These are phyloP conservation scores for Cephus pulcher DNA, from an alignment of 2,888 invertebrate species.

Conservation along the genomic window DNA sequence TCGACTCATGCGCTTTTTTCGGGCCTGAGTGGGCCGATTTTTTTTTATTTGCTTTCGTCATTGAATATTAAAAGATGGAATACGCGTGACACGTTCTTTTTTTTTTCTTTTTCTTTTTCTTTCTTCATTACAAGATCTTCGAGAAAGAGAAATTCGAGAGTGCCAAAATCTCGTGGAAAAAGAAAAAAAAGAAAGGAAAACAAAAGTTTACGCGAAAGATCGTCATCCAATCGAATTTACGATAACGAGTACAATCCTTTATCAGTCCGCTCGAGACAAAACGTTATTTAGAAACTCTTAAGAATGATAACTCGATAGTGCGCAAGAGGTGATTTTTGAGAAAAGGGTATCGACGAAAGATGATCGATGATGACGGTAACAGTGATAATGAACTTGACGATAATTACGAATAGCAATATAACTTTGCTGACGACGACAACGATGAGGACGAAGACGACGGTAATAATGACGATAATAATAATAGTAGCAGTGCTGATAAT, in stretches of 20 bases:
- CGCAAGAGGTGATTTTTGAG: background rate
- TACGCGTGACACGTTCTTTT: background rate
- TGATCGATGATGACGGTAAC: background rate
- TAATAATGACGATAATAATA: conserved; percentile 35
- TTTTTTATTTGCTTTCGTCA: background rate
- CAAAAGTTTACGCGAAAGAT: background rate
- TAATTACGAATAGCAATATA: background rate
- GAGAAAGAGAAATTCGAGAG: background rate
- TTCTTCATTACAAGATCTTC: background rate
- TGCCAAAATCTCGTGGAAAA: too few species aligned
- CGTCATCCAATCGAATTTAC: background rate
- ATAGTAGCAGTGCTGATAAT: conserved; percentile 32
- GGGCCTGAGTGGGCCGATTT: background rate
- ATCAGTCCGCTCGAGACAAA: background rate
- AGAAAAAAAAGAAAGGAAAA: too few species aligned
- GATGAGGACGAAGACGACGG: background rate
- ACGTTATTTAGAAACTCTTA: background rate
- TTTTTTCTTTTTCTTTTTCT: too few species aligned
- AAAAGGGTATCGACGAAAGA: background rate
- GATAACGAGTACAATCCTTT: background rate
- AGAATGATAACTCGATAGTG: background rate
- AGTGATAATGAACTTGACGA: background rate
- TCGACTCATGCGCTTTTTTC: background rate
- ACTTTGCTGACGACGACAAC: background rate
- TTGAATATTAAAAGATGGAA: background rate